These are phyloP conservation scores for Exephanes ischioxanthus DNA, from an alignment of 2,888 invertebrate species.

Conservation along the genomic window DNA sequence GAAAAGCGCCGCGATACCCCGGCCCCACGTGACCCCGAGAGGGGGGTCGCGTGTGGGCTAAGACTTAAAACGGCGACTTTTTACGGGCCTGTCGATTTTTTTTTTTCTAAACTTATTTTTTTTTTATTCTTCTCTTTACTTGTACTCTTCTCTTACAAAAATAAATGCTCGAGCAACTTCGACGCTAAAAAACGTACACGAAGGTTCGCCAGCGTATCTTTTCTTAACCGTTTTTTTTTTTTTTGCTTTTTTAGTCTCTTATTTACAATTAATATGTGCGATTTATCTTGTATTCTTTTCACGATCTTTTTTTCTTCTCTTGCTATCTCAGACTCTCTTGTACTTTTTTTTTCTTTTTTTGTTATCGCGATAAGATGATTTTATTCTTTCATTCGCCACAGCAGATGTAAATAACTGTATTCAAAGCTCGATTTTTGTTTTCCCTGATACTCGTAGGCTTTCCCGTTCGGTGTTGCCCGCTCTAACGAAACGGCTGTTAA, in stretches of 20 bases:
- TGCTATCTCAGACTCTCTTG: slow-evolving; percentile 26
- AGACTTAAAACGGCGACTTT: slow-evolving; percentile 22
- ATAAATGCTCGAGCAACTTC: slow-evolving; percentile 79
- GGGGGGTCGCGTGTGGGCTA: slow-evolving; percentile 48
- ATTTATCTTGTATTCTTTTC: slow-evolving; percentile 11
- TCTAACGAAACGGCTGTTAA: slow-evolving; percentile 33
- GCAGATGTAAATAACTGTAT: slow-evolving; percentile 19
- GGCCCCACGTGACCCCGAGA: slow-evolving; percentile 44
- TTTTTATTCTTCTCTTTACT: slow-evolving; percentile 63
- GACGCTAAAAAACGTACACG: slow-evolving; percentile 77
- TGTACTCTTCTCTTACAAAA: slow-evolving; percentile 78
- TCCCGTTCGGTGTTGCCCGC: slow-evolving; percentile 55
- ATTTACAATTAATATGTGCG: slow-evolving; percentile 47
- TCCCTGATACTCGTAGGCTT: not conserved
- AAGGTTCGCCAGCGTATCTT: slow-evolving; percentile 71
- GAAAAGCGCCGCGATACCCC: slow-evolving; percentile 26
- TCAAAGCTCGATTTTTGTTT: not conserved
- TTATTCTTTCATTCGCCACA: slow-evolving; percentile 27
- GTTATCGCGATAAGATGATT: not conserved
- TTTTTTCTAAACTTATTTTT: slow-evolving; percentile 5
- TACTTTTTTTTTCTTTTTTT: slow-evolving; percentile 16
- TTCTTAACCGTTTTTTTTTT: slow-evolving; percentile 23
- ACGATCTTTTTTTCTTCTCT: slow-evolving; percentile 15
- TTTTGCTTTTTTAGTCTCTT: slow-evolving; percentile 41
- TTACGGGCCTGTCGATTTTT: slow-evolving; percentile 47